phyloP scores from a whole-genome alignment of 1,140 invertebrate genomes.

The Musca vetustissima region DNA sequence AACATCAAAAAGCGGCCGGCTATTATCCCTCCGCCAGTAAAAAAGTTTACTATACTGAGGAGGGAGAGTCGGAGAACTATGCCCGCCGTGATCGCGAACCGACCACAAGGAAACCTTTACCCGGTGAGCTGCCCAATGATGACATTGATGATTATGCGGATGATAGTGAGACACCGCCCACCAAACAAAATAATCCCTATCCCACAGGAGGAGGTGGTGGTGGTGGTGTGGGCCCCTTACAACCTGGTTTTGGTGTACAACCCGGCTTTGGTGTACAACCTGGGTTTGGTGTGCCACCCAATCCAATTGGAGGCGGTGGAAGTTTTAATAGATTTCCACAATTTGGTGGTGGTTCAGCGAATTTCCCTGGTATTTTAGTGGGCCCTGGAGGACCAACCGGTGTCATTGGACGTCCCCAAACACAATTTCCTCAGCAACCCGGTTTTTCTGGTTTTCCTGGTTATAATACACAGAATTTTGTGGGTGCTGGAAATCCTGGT shows the following conservation, averaged over 20 bases:
- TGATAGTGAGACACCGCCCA: constrained; percentile 36
- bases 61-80: neutral
- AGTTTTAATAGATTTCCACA: neutral
- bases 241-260: constrained; percentile 27
- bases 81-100: constrained; percentile 37
- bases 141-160: constrained; percentile 51
- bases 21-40: neutral
- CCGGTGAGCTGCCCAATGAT: constrained; percentile 45
- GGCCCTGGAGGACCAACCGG: constrained; percentile 63
- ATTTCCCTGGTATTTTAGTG: constrained; percentile 57
- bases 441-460: neutral
- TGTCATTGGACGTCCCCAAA: constrained; percentile 53
- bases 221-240: neutral
- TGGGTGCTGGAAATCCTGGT: neutral
- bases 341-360: constrained; percentile 15
- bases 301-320: constrained; percentile 30
- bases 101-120: constrained; percentile 42
- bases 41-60: neutral
- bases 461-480: neutral
- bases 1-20: neutral
- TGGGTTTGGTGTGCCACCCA: constrained; percentile 31
- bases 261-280: constrained; percentile 30
- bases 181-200: constrained; percentile 41
- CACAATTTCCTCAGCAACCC: constrained; percentile 7
- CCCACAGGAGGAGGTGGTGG: neutral